phyloP scores from a whole-genome alignment of 2,888 invertebrate genomes.

The Cancer borealis region DNA sequence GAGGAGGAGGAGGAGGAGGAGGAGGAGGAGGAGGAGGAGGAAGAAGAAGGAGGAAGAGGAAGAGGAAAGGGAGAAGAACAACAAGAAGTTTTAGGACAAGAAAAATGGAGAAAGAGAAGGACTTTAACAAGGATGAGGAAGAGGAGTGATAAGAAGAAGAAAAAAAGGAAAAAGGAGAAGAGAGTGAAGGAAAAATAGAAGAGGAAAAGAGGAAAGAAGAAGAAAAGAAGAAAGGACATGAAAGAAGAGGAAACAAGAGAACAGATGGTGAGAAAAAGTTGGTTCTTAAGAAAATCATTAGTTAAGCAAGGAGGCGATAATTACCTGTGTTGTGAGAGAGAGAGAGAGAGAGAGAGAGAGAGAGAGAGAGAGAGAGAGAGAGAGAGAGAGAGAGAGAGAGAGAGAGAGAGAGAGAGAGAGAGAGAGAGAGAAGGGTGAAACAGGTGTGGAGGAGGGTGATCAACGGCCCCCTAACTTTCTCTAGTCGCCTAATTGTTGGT shows the following conservation, averaged over 20 bases:
- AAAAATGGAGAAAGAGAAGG: neutral
- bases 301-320: too few species aligned
- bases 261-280: neutral
- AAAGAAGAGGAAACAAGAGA: neutral
- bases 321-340: neutral
- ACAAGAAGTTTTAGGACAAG: neutral
- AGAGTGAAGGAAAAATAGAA: neutral
- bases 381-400: neutral
- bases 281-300: too few species aligned
- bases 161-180: neutral
- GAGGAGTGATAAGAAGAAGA: neutral
- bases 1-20: neutral
- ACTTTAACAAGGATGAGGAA: neutral
- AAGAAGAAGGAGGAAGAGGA: neutral
- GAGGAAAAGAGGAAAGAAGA: neutral
- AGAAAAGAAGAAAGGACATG: neutral
- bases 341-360: neutral
- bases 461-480: slow-evolving; percentile 1
- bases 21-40: neutral
- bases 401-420: neutral
- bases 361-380: neutral
- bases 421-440: neutral
- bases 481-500: neutral
- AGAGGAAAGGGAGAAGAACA: neutral
- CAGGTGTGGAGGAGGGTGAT: slow-evolving; percentile 10